A percentile compares a stretch with the other conserved stretches of the same genome.
phyloP scores from a whole-genome alignment of 1,140 invertebrate genomes.

The Melanaphis sacchari region DNA sequence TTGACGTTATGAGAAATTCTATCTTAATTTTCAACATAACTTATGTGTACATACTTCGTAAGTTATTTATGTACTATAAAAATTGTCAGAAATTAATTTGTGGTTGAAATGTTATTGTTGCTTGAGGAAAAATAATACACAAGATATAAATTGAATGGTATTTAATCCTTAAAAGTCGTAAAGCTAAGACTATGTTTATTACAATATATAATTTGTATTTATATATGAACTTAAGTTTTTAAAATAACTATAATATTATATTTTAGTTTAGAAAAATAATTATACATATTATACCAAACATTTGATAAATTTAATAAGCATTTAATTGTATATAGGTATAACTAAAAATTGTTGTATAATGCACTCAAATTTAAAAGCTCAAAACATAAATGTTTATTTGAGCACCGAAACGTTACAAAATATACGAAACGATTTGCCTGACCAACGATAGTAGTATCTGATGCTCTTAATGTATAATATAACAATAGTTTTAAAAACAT shows the following conservation, averaged over 20 bases:
- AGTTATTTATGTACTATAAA: neutral
- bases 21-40: neutral
- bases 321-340: neutral
- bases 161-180: neutral
- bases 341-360: neutral
- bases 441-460: neutral
- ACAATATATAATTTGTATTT: neutral
- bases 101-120: neutral
- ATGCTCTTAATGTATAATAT: neutral
- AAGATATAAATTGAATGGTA: neutral
- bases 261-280: neutral
- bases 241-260: neutral
- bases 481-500: neutral
- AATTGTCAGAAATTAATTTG: slow-evolving; percentile 12
- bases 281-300: neutral
- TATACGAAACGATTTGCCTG: neutral
- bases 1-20: neutral
- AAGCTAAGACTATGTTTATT: neutral
- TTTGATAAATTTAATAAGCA: no score
- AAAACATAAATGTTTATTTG: neutral
- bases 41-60: neutral
- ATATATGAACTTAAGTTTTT: neutral
- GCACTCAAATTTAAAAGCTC: neutral
- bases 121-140: neutral
- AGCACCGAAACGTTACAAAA: neutral